Conservation (phyloP, 2,113 vertebrate species). For the Podilymbus podiceps region DNA sequence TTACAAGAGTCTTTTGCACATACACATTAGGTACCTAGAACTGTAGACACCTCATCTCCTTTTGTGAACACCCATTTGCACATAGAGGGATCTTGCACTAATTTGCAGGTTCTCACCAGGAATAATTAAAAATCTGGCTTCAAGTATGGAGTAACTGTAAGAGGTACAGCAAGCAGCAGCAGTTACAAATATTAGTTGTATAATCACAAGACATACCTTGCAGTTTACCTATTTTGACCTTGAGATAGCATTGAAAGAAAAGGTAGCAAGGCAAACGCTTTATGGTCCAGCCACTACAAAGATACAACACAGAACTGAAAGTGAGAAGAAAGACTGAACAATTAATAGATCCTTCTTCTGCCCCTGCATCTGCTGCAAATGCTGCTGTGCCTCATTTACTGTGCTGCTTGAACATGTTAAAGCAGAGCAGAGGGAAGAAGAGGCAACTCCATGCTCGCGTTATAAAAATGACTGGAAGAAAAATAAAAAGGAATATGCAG, state of each 20-base stretch:
- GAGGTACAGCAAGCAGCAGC: slow-evolving; percentile 8
- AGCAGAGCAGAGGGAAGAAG: background rate
- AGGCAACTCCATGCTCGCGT: background rate
- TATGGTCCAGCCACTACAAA: background rate
- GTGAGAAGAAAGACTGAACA: background rate
- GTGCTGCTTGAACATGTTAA: background rate
- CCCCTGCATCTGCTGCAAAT: slow-evolving; percentile 15
- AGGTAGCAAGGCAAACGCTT: background rate
- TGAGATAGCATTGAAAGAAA: slow-evolving; percentile 29
- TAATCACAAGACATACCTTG: slow-evolving; percentile 10
- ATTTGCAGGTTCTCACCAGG: background rate
- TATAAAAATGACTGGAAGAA: background rate
- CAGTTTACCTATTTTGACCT: slow-evolving; percentile 27
- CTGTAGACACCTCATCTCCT: background rate
- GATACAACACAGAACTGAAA: slow-evolving; percentile 20
- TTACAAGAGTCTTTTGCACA: background rate
- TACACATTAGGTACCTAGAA: background rate
- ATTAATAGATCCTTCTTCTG: slow-evolving; percentile 9
- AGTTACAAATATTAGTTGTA: background rate
- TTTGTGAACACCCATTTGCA: background rate
- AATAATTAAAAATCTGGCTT: slow-evolving; percentile 10
- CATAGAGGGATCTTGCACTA: background rate
- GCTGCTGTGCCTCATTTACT: background rate
- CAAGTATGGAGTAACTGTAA: background rate
- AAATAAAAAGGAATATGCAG: background rate